Evolutionary conservation across 2,113 vertebrate species (phyloP), one percentile per base, ranked within the genome.

Genomic region (Rhagologus leucostigma): DNA sequence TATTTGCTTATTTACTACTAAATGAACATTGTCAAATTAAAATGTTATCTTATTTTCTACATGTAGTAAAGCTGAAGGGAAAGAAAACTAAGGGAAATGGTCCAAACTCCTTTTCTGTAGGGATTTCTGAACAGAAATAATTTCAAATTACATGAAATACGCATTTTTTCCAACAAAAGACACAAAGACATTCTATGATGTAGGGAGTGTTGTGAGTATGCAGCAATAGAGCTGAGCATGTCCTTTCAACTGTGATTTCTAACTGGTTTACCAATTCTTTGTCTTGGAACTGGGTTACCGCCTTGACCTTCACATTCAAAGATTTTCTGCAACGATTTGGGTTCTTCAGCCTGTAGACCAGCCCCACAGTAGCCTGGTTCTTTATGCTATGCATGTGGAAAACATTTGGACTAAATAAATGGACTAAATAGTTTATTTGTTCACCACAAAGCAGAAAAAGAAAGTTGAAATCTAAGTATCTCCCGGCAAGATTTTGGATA

Each of bases 1-100:
- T 92, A 86, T 84, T 95, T 93, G 79, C 90, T 92, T 95, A 78
- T 96, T 95, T 95, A 78, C 80, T 78, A 77, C 52, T 75, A 89
- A 92, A 92, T 81, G 60, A 94, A 86, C 60, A 86, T 32, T 77
- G 90, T 80, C 59, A 67, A 55, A 94, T 83, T 79, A 87, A 94
- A 91, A 85, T 0, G 2, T 79, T 88, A 50, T 95, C 76, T 80
- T 84, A 53, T 93, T 91, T 97, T 90, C 50, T 67, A 87, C 23
- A 47, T 71, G 41, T 59, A 68, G 35, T 68, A 77, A 93, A 68
- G 64, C 64, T 89, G 83, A 90, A 84, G 65, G 67, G 53, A 76
- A 79, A 79, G 37, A 67, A 89, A 95, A 83, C 14, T 50, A 57
- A 69, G 30, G 56, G 44, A 94, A 96, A 60, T 78, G 22, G 11